Percentiles rank a stretch among this genome's conserved stretches.
Evolutionary conservation across 1,140 invertebrate genomes (phyloP).

Genomic region (Notospermus geniculatus): DNA sequence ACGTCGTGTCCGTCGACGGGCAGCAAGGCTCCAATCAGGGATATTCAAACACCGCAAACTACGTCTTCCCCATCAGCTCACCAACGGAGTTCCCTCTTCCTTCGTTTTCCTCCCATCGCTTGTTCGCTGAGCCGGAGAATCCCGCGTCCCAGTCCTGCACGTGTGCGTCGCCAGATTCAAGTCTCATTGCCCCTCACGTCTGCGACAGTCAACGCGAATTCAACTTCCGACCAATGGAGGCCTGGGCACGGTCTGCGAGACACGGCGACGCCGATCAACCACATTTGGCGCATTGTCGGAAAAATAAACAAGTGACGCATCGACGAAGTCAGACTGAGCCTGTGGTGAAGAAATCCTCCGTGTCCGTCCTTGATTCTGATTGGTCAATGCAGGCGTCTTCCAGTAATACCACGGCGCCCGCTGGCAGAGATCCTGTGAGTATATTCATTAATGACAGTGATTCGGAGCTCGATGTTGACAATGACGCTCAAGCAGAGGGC

Average conservation of each 20-base stretch:
- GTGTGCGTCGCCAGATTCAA: too few relatives aligned
- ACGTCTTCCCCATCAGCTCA: background rate
- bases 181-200: too few relatives aligned
- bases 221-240: too few relatives aligned
- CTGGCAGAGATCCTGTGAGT: background rate
- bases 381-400: background rate
- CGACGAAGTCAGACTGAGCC: background rate
- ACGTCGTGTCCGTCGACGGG: conserved; percentile 36
- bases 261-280: background rate
- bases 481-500: background rate
- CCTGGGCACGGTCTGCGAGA: too few relatives aligned
- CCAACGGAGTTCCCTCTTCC: background rate
- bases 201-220: too few relatives aligned
- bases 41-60: background rate
- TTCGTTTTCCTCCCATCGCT: background rate
- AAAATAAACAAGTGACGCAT: background rate
- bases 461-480: background rate
- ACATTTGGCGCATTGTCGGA: background rate
- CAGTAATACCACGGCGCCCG: background rate
- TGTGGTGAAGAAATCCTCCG: background rate
- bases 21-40: conserved; percentile 2
- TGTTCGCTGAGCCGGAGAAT: background rate
- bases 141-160: too few relatives aligned
- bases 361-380: background rate
- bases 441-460: conserved; percentile 6